Base-by-base conservation (phyloP, 1,140 invertebrate species). In the Psix sp. region DNA sequence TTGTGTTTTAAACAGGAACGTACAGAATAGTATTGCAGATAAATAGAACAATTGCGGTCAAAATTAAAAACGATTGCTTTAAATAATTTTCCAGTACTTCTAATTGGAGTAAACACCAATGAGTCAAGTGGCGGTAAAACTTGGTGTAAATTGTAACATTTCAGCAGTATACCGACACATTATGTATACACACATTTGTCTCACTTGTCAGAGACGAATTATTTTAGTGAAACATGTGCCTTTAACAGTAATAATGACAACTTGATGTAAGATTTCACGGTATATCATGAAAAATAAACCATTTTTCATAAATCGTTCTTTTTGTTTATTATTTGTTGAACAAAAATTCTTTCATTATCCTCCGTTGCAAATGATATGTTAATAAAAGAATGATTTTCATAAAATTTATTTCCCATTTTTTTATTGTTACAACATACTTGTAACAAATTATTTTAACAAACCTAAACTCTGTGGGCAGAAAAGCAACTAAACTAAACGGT, bases 211-310 rank as follows among this genome's bases (percentile, higher is more conserved):
- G 67, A 68, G 63, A 65, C 42, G 59, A 26, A 18, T 57, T 76
- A 72, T 63, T 75, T 80, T 82, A 83, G 71, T 82, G 76, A 86
- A 86, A 82, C 76, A 85, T 84, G 86, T 86, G 86, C 85, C 85
- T 87, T 87, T 82, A 76, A 78, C 84, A 85, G 77, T 86, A 87
- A 85, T 83, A 84, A 86, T 82, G 80, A 80, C 79, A 79, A 82
- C 79, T 79, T 80, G 82, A 82, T 80, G 79, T 86, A 86, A 84
- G 78, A 80, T 77, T 80, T 76, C 80, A 80, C 80, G 81, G 82
- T 85, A 86, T 84, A 84, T 82, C 81, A 80, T 79, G 76, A 82
- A 80, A 71, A 82, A 85, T 84, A 84, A 86, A 84, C 80, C 78
- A 81, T 84, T 87, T 87, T 83, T 85, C 80, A 84, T 85, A 84